Base-by-base conservation (phyloP, 2,797 vertebrate species). In the Xenopus petersii region DNA sequence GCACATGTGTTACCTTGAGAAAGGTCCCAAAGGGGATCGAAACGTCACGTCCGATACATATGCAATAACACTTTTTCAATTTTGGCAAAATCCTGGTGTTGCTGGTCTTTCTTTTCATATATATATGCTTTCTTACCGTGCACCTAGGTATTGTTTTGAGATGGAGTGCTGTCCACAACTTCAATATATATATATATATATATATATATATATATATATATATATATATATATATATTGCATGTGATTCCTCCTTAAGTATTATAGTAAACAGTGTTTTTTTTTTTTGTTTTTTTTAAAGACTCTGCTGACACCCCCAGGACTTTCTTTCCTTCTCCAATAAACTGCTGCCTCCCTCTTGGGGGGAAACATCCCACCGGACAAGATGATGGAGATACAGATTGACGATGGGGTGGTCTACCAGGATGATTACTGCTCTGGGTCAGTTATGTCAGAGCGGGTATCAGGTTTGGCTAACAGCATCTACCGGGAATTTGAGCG, bases 381-480 rank as follows among this genome's bases (percentile, higher is more conserved):
- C 91, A 91, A 82, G 86, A 96, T 98, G 96, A 94, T 98, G 94
- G 96, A 98, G 91, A 77, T 77, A 71, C 94, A 95, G 90, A 92
- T 98, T 83, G 95, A 98, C 88, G 96, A 98, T 91, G 89, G 88
- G 67, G 95, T 96, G 82, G 95, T 96, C 15, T 96, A 97, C 88
- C 94, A 97, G 89, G 97, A 98, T 78, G 97, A 98, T 89, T 98
- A 96, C 79, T 96, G 96, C 86, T 94, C 95, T 33, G 96, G 95
- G 49, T 94, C 95, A 51, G 95, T 98, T 76, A 97, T 95, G 94
- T 95, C 94, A 77, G 94, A 95, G 87, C 92, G 94, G 17, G 94
- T 94, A 51, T 94, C 94, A 72, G 94, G 94, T 86, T 91, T 95
- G 83, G 94, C 94, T 69, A 93, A 90, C 86, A 93, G 93, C 87